Evolutionary conservation across 2,888 invertebrate genomes (phyloP).

Genomic region (Tenthredo livida): DNA sequence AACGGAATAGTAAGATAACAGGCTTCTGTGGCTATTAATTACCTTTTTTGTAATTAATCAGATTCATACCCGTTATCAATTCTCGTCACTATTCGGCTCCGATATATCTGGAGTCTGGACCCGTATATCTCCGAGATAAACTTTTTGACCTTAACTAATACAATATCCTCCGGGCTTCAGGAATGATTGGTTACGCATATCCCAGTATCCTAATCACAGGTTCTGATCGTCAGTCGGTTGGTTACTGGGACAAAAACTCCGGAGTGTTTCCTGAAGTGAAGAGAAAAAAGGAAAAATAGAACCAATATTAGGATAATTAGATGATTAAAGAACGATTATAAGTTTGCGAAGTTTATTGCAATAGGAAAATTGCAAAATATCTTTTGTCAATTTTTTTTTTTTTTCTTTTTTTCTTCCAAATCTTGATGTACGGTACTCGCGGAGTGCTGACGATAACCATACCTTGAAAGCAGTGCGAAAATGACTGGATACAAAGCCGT

Average conservation of each 20-base stretch:
- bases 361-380: too few relatives aligned
- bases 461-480: slow-evolving; percentile 58
- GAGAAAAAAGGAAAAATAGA: neutral
- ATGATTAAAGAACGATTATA: neutral
- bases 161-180: slow-evolving; percentile 31
- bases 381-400: too few relatives aligned
- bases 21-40: neutral
- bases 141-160: slow-evolving; percentile 32
- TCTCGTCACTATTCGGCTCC: neutral
- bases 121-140: slow-evolving; percentile 37
- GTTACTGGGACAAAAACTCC: slow-evolving; percentile 1
- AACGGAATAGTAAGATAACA: neutral
- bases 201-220: slow-evolving; percentile 12
- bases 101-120: neutral
- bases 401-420: neutral
- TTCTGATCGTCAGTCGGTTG: neutral
- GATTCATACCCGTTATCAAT: neutral
- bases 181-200: slow-evolving; percentile 32
- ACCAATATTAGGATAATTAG: neutral
- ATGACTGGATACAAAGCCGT: slow-evolving; percentile 59
- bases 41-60: neutral
- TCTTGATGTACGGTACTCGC: neutral
- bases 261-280: slow-evolving; percentile 48
- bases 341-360: neutral
- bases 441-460: neutral